Percentiles rank a stretch among this genome's conserved stretches.
These are phyloP conservation scores for Discoglossus pictus DNA, from an alignment of 2,797 vertebrate species.

Conservation along the genomic window DNA sequence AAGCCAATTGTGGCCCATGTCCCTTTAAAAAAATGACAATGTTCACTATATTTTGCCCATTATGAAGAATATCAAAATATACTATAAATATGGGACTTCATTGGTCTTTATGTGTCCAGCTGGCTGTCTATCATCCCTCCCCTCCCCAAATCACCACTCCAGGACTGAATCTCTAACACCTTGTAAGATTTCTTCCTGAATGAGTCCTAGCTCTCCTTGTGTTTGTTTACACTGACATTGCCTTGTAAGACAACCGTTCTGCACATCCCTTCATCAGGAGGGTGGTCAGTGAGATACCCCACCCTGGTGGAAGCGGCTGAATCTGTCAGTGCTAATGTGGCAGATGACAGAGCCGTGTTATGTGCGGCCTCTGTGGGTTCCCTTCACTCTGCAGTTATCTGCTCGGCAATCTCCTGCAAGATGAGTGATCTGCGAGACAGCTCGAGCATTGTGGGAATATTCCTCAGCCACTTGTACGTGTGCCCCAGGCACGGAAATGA, in stretches of 20 bases:
- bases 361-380: conserved; percentile 38
- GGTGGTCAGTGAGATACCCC: not conserved
- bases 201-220: conserved; percentile 13
- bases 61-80: too few species aligned
- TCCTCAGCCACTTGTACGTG: conserved; percentile 21
- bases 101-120: too few species aligned
- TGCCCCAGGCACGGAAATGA: conserved; percentile 36
- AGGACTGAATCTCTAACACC: conserved; percentile 37
- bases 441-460: conserved; percentile 46
- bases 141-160: conserved; percentile 7
- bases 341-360: conserved; percentile 35
- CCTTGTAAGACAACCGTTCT: conserved; percentile 43
- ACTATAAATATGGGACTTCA: too few species aligned
- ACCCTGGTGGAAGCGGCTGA: conserved; percentile 2
- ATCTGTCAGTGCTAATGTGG: conserved; percentile 17
- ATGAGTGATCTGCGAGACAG: conserved; percentile 51
- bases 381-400: conserved; percentile 48
- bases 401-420: conserved; percentile 44
- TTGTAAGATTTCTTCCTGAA: conserved; percentile 43
- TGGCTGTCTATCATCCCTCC: conserved; percentile 9
- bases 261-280: conserved; percentile 18
- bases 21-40: too few species aligned
- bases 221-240: conserved; percentile 46
- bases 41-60: too few species aligned
- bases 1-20: too few species aligned